Evolutionary conservation across 2,797 vertebrate species (phyloP).

Genomic region (Poecilia velifera): DNA sequence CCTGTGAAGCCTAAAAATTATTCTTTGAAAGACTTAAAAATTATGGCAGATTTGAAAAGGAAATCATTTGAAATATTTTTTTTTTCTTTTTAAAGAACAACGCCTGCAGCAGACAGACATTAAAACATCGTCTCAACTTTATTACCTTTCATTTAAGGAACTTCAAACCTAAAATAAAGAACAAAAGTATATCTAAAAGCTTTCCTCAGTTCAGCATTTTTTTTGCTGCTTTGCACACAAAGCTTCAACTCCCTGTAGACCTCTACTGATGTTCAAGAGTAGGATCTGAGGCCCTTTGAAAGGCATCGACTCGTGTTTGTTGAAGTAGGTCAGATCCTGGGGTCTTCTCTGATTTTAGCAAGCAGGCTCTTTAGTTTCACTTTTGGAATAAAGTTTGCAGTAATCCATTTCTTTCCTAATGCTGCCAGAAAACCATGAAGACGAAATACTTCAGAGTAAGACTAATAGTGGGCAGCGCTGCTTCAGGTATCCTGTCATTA

Average conservation of each 20-base stretch:
- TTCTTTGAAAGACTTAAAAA: not conserved
- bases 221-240: conserved; percentile 8
- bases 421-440: not conserved
- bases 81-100: not conserved
- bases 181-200: not conserved
- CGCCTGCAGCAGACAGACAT: not conserved
- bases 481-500: not conserved
- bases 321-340: conserved; percentile 14
- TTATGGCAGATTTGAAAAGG: not conserved
- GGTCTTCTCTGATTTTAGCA: not conserved
- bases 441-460: not conserved
- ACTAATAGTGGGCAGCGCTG: not conserved
- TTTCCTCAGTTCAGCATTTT: conserved; percentile 7
- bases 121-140: not conserved
- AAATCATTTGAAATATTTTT: not conserved
- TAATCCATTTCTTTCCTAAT: not conserved
- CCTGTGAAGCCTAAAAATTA: not conserved
- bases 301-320: conserved; percentile 8
- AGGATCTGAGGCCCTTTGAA: not conserved
- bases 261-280: conserved; percentile 1
- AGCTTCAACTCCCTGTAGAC: conserved; percentile 1
- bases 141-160: conserved; percentile 4
- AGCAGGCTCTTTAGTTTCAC: not conserved
- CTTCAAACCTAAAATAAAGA: not conserved
- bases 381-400: conserved; percentile 16